These are phyloP conservation scores for Drosophila infuscata DNA, from an alignment of 2,888 invertebrate species.

Conservation along the genomic window DNA sequence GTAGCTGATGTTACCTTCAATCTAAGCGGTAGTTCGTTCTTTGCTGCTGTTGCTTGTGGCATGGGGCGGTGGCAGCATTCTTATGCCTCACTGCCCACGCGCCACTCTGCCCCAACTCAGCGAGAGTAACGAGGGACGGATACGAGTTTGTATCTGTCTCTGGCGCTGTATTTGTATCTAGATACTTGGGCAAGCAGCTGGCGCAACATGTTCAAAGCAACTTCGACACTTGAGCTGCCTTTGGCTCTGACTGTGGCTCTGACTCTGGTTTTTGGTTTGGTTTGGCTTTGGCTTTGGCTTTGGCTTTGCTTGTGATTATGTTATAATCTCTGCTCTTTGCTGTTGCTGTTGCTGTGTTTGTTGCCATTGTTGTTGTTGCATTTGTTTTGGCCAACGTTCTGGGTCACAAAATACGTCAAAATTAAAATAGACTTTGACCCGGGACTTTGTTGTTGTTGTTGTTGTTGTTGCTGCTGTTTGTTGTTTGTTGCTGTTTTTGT, in stretches of 20 bases:
- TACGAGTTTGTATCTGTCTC: conserved; percentile 12
- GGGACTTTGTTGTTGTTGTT: conserved; percentile 13
- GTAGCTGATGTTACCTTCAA: background rate
- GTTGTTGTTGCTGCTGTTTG: background rate
- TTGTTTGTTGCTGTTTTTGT: background rate
- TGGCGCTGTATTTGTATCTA: conserved; percentile 33
- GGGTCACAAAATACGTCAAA: conserved; percentile 72
- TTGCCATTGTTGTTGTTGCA: conserved; percentile 25
- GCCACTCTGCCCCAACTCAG: conserved; percentile 39
- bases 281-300: conserved; percentile 35
- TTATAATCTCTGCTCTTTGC: conserved; percentile 46
- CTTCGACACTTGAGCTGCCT: conserved; percentile 68
- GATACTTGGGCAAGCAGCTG: conserved; percentile 46
- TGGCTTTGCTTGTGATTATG: conserved; percentile 52
- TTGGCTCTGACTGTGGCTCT: conserved; percentile 21
- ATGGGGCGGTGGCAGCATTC: conserved; percentile 36
- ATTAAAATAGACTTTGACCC: conserved; percentile 73
- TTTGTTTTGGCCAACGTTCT: conserved; percentile 61
- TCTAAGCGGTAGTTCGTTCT: background rate
- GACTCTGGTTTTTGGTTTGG: background rate
- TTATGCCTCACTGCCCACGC: conserved; percentile 65
- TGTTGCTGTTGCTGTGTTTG: conserved; percentile 3
- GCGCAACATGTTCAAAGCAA: conserved; percentile 73
- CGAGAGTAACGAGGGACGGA: conserved; percentile 9
- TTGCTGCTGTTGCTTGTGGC: conserved; percentile 24